Conservation (phyloP, 1,140 invertebrate genomes). For the Pachyrhynchus sulphureomaculatus region DNA sequence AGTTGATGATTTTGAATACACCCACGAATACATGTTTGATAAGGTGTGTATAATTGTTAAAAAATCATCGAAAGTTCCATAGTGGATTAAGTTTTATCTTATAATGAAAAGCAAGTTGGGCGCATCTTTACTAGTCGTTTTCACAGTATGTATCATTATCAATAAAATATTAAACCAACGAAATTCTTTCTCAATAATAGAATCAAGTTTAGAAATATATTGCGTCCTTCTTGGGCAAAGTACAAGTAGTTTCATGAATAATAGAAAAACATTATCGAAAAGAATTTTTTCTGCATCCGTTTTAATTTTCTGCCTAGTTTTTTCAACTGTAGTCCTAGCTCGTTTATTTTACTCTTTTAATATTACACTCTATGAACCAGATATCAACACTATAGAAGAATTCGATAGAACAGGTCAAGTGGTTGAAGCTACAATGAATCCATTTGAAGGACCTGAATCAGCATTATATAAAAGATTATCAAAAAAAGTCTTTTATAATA, state of each 20-base stretch:
- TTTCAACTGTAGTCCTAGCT: background rate
- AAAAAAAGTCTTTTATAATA: background rate
- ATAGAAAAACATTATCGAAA: background rate
- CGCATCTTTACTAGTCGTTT: background rate
- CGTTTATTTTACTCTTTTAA: background rate
- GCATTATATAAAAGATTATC: constrained; percentile 5
- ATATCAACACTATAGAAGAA: constrained; percentile 1
- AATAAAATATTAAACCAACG: background rate
- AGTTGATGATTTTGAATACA: constrained; percentile 8
- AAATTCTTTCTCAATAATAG: background rate
- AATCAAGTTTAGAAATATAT: background rate
- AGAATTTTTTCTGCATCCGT: background rate
- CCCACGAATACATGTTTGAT: background rate
- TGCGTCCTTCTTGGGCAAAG: background rate
- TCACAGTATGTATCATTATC: background rate
- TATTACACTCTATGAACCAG: background rate
- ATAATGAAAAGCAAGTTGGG: background rate
- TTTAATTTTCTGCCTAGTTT: background rate
- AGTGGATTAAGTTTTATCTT: background rate
- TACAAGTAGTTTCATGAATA: background rate
- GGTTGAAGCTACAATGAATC: constrained; percentile 8
- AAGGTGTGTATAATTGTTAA: constrained; percentile 7
- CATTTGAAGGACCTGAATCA: background rate
- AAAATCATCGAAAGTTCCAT: constrained; percentile 7
- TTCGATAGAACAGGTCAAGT: background rate